Conservation (phyloP, 2,888 invertebrate species). For the Melipona beecheii region DNA sequence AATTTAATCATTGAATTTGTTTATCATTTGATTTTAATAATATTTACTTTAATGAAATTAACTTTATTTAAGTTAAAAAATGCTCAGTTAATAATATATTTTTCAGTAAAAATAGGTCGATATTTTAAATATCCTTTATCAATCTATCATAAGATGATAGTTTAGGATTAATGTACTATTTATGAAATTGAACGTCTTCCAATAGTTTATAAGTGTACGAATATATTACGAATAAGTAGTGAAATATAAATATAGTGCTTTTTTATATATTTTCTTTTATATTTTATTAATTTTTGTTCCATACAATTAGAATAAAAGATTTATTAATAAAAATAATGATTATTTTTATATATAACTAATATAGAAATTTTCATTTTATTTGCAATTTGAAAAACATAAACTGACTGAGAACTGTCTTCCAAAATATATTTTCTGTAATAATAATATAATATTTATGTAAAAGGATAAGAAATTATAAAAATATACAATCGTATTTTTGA, state of each 20-base stretch:
- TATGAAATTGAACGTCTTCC: conserved; percentile 46
- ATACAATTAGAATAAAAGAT: background rate
- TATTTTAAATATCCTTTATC: conserved; percentile 12
- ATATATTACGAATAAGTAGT: conserved; percentile 22
- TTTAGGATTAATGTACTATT: conserved; percentile 22
- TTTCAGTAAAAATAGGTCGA: background rate
- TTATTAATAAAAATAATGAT: background rate
- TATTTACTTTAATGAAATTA: too few species aligned
- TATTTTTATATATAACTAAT: conserved; percentile 6
- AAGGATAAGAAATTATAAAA: conserved; percentile 63
- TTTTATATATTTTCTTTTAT: conserved; percentile 9
- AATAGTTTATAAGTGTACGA: conserved; percentile 12
- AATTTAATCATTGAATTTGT: too few species aligned
- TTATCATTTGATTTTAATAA: too few species aligned
- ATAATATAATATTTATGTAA: conserved; percentile 62
- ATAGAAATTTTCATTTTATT: conserved; percentile 29
- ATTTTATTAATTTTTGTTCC: conserved; percentile 16
- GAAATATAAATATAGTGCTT: conserved; percentile 11
- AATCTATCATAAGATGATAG: conserved; percentile 1
- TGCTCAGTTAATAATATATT: conserved; percentile 25
- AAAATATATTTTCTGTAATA: conserved; percentile 58
- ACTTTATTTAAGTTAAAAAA: background rate
- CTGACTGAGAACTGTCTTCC: conserved; percentile 49
- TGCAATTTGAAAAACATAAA: conserved; percentile 23
- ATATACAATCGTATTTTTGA: conserved; percentile 72